These are phyloP conservation scores for Caenorhabditis panamensis DNA, from an alignment of 2,888 invertebrate species.

Conservation along the genomic window DNA sequence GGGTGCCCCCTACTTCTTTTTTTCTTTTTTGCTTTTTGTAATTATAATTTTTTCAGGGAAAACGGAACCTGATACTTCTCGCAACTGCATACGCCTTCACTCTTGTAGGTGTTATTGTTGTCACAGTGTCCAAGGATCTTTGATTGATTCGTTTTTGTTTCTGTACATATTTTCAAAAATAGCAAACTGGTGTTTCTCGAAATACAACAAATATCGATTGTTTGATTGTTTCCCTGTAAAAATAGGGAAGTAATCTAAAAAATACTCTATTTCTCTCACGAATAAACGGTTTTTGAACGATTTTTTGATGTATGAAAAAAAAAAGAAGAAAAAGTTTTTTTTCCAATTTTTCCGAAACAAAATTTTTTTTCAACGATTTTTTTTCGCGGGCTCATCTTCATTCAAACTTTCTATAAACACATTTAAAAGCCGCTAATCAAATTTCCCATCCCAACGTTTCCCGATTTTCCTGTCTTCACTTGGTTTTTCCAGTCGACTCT, in stretches of 20 bases:
- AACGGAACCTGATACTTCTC: constrained; percentile 66
- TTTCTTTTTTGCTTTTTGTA: not conserved
- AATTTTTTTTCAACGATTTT: not conserved
- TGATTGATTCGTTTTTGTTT: constrained; percentile 11
- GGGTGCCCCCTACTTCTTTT: constrained; percentile 71
- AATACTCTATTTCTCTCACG: constrained; percentile 13
- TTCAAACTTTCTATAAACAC: too few species aligned
- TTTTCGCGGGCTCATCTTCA: not conserved
- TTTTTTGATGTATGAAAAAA: not conserved
- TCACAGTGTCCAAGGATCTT: constrained; percentile 54
- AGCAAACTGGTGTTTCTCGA: not conserved
- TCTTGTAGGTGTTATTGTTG: constrained; percentile 65
- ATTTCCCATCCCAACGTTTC: too few species aligned
- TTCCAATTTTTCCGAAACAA: too few species aligned
- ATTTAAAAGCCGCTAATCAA: too few species aligned
- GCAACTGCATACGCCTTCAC: constrained; percentile 65
- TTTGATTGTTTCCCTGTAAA: constrained; percentile 15
- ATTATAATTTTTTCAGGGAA: constrained; percentile 55
- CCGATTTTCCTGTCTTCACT: too few species aligned
- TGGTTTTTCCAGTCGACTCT: too few species aligned
- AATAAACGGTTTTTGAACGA: constrained; percentile 29
- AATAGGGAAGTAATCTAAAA: constrained; percentile 15
- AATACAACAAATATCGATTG: not conserved
- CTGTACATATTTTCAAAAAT: constrained; percentile 27
- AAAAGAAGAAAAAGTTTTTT: too few species aligned